Evolutionary conservation across 2,888 invertebrate species (phyloP), one percentile per base, ranked within the genome.

Genomic region (Sicus ferrugineus): DNA sequence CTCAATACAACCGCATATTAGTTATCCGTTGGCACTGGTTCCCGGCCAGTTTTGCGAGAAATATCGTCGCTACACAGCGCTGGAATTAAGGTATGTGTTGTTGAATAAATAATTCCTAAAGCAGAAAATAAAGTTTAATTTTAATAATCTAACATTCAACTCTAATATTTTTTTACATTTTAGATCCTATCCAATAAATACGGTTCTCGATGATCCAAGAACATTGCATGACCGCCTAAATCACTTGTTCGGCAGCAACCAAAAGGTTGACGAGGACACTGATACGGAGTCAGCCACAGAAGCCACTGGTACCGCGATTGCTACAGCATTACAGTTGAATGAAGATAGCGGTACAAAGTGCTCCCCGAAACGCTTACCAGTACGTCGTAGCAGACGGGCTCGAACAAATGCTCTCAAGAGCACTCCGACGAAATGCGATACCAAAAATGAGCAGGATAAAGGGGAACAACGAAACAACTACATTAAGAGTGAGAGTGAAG

Each of bases 21-120:
- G 31, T 58, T 99, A 97, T 88, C 98, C 98, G 23, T 91, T 97
- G 72, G 92, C 98, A 56, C 87, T 99, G 73, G 91, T 99, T 77
- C 96, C 97, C 46, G 98, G 98, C n/a, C 99, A 99, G 87, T 98
- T 91, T 87, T 93, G 94, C 76, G 95, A 97, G 84, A 89, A 90
- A 81, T 97, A 93, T 86, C 90, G 92, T 79, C 78, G 84, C 70
- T 97, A 95, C 83, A 91, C 93, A 2, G 87, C 95, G 6, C 89
- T 92, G 16, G 96, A 98, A 85, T 87, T 98, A 69, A 86, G 86
- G 90, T 91, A 82, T 28, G 48, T 63, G 28, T 6, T 26, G 19
- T 2, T 50, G n/a, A 61, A 4, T 38, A n/a, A 26, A 26, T n/a
- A 79, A n/a, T n/a, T n/a, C n/a, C n/a, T n/a, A n/a, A n/a, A n/a